Conservation (phyloP, 2,888 invertebrate genomes). For the Toxonevra muliebris region DNA sequence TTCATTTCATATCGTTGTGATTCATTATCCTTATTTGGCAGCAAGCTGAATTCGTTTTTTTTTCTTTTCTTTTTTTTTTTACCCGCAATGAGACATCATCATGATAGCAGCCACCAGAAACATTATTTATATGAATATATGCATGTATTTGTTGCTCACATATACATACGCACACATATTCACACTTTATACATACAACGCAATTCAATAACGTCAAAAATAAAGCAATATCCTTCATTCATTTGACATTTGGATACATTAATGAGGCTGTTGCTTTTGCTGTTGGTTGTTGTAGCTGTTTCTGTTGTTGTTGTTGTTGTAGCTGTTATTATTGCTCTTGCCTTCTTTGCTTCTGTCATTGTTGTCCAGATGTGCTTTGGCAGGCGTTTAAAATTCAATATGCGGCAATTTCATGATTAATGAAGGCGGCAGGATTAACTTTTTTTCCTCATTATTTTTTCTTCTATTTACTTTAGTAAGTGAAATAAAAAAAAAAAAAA, state of each 20-base stretch:
- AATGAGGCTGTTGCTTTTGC: neutral
- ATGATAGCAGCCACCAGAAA: slow-evolving; percentile 1
- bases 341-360: neutral
- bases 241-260: neutral
- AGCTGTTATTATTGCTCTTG: too few relatives aligned
- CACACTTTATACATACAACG: neutral
- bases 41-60: too few relatives aligned
- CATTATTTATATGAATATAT: neutral
- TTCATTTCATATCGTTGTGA: too few relatives aligned
- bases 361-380: neutral
- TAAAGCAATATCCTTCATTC: neutral
- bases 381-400: slow-evolving; percentile 17
- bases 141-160: neutral
- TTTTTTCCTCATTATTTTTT: neutral
- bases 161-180: too few relatives aligned
- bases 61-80: too few relatives aligned
- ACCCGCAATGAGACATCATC: too few relatives aligned
- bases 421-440: slow-evolving; percentile 8
- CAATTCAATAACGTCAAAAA: too few relatives aligned
- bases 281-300: too few relatives aligned
- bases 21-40: too few relatives aligned
- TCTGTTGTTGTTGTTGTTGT: too few relatives aligned
- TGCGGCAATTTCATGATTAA: slow-evolving; percentile 16
- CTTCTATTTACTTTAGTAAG: neutral
- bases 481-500: too few relatives aligned